A percentile compares a stretch with the other conserved stretches of the same genome.
Evolutionary conservation across 2,888 invertebrate species (phyloP).

Genomic region (Drosophila pegasa): DNA sequence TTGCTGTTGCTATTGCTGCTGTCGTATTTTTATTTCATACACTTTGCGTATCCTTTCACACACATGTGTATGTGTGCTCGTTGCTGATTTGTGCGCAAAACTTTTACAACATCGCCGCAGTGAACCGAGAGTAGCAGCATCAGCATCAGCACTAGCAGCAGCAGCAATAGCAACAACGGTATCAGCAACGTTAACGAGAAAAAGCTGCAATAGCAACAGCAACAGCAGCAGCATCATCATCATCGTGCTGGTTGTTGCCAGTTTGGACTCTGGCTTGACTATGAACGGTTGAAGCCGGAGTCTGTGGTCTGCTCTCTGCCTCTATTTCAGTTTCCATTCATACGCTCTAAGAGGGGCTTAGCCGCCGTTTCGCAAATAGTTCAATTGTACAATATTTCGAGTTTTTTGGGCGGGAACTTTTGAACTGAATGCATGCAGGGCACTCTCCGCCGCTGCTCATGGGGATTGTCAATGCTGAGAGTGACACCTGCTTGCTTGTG

Average conservation of each 20-base stretch:
- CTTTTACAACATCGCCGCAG: conserved; percentile 77
- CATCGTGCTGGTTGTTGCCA: conserved; percentile 71
- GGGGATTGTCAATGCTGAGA: conserved; percentile 21
- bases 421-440: conserved; percentile 18
- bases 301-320: conserved; percentile 60
- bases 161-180: conserved; percentile 53
- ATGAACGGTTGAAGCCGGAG: conserved; percentile 79
- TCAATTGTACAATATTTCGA: conserved; percentile 60
- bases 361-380: conserved; percentile 47
- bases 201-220: conserved; percentile 40
- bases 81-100: conserved; percentile 82
- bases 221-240: conserved; percentile 34
- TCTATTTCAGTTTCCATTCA: conserved; percentile 33
- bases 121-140: conserved; percentile 66
- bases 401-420: conserved; percentile 53
- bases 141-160: conserved; percentile 33
- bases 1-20: conserved; percentile 48
- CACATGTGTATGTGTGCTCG: conserved; percentile 34
- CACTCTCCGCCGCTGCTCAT: conserved; percentile 11
- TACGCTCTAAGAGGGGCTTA: conserved; percentile 22
- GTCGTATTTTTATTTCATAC: conserved; percentile 69
- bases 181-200: conserved; percentile 67
- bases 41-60: conserved; percentile 67
- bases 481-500: conserved; percentile 29
- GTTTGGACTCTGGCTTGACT: conserved; percentile 77